phyloP scores from a whole-genome alignment of 1,140 invertebrate species.

The Conus betulinus region DNA sequence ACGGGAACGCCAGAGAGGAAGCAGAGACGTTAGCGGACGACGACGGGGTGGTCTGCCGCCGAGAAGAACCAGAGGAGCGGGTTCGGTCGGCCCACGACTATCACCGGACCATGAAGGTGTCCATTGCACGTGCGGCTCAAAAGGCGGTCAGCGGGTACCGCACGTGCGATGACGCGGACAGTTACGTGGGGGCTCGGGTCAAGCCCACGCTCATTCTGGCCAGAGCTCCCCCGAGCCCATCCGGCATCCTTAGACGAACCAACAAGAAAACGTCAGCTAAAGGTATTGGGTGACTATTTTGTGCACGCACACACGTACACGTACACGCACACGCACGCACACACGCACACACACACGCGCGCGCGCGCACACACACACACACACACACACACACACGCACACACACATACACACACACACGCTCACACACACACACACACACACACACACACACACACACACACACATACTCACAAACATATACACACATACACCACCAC shows the following conservation, averaged over 20 bases:
- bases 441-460: no score
- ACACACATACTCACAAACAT: no score
- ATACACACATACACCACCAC: no score
- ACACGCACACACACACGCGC: no score
- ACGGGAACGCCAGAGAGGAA: neutral
- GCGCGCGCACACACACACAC: no score
- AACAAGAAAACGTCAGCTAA: slow-evolving; percentile 13
- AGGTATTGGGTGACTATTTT: neutral
- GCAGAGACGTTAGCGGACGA: neutral
- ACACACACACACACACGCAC: no score
- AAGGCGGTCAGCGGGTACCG: slow-evolving; percentile 28
- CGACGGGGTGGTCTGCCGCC: neutral
- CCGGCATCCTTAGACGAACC: slow-evolving; percentile 25
- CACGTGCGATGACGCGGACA: slow-evolving; percentile 24
- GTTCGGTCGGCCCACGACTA: neutral
- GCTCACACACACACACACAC: no score
- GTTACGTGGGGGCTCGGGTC: slow-evolving; percentile 11
- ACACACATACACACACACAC: no score
- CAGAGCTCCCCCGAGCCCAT: slow-evolving; percentile 24
- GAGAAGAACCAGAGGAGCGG: no score
- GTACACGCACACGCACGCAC: no score
- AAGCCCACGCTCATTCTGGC: slow-evolving; percentile 29
- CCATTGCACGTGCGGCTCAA: slow-evolving; percentile 11
- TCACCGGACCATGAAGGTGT: neutral
- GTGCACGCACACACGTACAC: no score